Percentiles rank a stretch among this genome's conserved stretches.
These are phyloP conservation scores for Hippoglossus hippoglossus DNA, from an alignment of 2,797 vertebrate genomes.

Conservation along the genomic window DNA sequence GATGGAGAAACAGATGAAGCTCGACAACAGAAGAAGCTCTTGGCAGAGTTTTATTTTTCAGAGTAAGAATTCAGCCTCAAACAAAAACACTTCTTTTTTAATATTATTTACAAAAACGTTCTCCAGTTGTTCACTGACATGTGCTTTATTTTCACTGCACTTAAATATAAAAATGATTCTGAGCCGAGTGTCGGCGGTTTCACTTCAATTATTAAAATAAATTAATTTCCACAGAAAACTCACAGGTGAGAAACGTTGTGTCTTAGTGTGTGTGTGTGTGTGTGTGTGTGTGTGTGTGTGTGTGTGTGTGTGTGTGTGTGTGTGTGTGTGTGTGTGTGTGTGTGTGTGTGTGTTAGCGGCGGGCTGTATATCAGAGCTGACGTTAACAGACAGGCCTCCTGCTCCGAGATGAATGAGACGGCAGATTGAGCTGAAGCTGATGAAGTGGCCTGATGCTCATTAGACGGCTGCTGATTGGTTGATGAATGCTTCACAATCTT, in stretches of 20 bases:
- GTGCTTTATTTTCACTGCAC: too few relatives aligned
- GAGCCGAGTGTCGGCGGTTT: too few relatives aligned
- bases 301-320: background rate
- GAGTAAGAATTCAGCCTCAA: too few relatives aligned
- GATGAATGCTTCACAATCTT: slow-evolving; percentile 63
- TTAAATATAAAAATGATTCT: too few relatives aligned
- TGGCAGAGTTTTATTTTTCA: too few relatives aligned
- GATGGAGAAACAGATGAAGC: too few relatives aligned
- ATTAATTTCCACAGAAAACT: too few relatives aligned
- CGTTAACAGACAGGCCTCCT: slow-evolving; percentile 62
- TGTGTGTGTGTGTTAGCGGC: background rate
- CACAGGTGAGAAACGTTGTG: background rate
- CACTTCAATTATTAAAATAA: too few relatives aligned
- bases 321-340: background rate
- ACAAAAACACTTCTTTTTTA: too few relatives aligned
- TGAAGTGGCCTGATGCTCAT: slow-evolving; percentile 68
- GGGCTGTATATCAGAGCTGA: slow-evolving; percentile 15
- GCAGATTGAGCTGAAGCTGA: slow-evolving; percentile 70
- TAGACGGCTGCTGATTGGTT: slow-evolving; percentile 61
- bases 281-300: background rate
- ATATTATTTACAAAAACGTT: too few relatives aligned
- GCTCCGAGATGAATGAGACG: slow-evolving; percentile 68
- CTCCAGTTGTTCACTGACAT: too few relatives aligned
- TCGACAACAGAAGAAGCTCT: too few relatives aligned
- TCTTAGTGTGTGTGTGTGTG: background rate